Evolutionary conservation across 1,140 invertebrate species (phyloP), one percentile per base, ranked within the genome.

Genomic region (Drosophila elegans): DNA sequence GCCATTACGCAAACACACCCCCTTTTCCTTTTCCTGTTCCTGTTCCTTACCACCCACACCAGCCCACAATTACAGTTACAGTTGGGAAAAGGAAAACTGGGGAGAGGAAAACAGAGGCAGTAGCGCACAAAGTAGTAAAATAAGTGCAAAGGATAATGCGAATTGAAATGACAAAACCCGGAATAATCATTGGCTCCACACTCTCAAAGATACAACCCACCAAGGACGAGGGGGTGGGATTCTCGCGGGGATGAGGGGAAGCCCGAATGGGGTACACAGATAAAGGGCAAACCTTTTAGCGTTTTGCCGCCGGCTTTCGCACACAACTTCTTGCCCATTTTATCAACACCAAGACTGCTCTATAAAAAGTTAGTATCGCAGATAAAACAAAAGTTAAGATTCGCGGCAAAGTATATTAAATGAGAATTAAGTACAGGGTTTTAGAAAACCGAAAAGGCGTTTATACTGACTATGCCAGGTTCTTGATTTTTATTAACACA

Each of bases 131-230:
- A 83, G 84, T 75, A 89, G 85, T 89, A 89, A 89, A 88, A 89
- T 88, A 85, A 91, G 89, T 91, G 89, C 89, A 84, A 81, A 85
- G 89, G 89, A 91, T 91, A 91, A 91, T 91, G 89, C 83, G 89
- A 91, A 91, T 91, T 78, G 89, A 85, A 91, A 91, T 91, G 89
- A 91, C 89, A 89, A 89, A 89, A 91, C 89, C 83, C 84, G 64
- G 80, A 84, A 91, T 91, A 91, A 91, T 89, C 88, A 91, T 89
- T 91, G 86, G 82, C 74, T 88, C 69, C 82, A 79, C 74, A 79
- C 83, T 72, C 83, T 45, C 42, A 42, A 42, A 39, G 48, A 53
- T 54, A 55, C 25, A 38, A 4, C 5, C 6, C 6, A 32, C 5
- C 29, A 32, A 32, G 29, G 29, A 32, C 29, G 13, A 32, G 7